Base-by-base conservation (phyloP, 1,140 invertebrate species). In the Trichonephila clavipes region DNA sequence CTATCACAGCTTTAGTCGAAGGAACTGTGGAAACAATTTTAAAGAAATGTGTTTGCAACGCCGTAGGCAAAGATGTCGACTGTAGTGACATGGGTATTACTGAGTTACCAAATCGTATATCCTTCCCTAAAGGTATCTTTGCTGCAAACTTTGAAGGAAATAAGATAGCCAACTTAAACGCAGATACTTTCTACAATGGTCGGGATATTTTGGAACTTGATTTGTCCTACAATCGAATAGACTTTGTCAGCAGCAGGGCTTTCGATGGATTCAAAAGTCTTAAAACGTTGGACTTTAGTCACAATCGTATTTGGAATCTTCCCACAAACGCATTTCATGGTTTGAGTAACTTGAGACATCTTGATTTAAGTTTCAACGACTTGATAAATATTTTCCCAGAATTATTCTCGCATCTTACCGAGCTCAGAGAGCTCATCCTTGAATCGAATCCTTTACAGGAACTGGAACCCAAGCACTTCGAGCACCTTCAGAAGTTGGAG, bases 361-460 rank as follows among this genome's bases (percentile, higher is more conserved):
- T 95, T 2, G 92, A 94, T 77, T 34, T 95, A 44, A 93, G 93
- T 16, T 92, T 85, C 66, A 95, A 95, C 66, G 51, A 94, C 18
- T 18, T 95, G 14, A 24, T 91, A 8, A 83, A 19, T 24, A 8
- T 95, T 10, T 90, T 82, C 24, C 64, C 87, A 18, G 81, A 87
- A 4, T 14, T 91, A 5, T 92, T 95, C 24, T 19, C 64, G 7
- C 21, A n/a, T 40, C 19, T 82, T 10, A 62, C 21, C 19, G 88
- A 90, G 3, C 88, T 94, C 2, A 28, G 44, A n/a, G 83, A 94
- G 24, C 81, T 95, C 21, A 69, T 24, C 34, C 18, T 95, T 21
- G 66, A 87, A 12, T 44, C 82, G 19, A 95, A 95, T 72, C 94
- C 94, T 10, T 16, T 95, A 10, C 58, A 91, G 34, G 62, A 90